Conservation (phyloP, 2,797 vertebrate species). For the Hydrolagus colliei region DNA sequence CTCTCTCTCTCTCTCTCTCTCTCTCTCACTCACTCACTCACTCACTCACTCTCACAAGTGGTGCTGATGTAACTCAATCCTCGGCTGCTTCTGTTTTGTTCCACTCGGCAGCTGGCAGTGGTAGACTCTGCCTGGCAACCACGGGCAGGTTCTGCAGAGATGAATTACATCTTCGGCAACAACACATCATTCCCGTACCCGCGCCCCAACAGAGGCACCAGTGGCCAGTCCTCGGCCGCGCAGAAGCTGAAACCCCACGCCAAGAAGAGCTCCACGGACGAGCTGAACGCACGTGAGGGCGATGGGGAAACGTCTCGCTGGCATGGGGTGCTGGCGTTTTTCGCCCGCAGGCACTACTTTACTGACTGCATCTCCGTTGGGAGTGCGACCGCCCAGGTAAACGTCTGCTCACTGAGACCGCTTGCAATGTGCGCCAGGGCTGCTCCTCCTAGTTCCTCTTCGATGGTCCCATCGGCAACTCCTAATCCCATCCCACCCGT, state of each 20-base stretch:
- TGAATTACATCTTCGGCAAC: slow-evolving; percentile 99
- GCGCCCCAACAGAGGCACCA: slow-evolving; percentile 72
- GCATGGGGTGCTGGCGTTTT: slow-evolving; percentile 90
- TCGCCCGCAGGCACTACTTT: slow-evolving; percentile 85
- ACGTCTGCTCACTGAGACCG: slow-evolving; percentile 42
- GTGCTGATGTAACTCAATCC: slow-evolving; percentile 75
- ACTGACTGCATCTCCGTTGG: slow-evolving; percentile 88
- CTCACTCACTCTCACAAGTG: slow-evolving; percentile 54
- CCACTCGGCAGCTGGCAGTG: slow-evolving; percentile 60
- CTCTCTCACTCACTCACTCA: slow-evolving; percentile 31
- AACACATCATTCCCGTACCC: slow-evolving; percentile 80
- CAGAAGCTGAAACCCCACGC: slow-evolving; percentile 81
- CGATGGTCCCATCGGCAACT: neutral
- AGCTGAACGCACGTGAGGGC: slow-evolving; percentile 52
- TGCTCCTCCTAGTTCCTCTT: no score
- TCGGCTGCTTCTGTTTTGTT: slow-evolving; percentile 60
- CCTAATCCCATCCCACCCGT: no score
- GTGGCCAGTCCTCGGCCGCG: slow-evolving; percentile 69
- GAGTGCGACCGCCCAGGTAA: slow-evolving; percentile 81
- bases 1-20: slow-evolving; percentile 33
- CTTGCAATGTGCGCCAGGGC: neutral
- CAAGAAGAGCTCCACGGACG: slow-evolving; percentile 80
- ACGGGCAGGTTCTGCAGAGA: slow-evolving; percentile 69
- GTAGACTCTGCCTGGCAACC: slow-evolving; percentile 62
- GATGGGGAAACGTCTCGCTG: slow-evolving; percentile 72